Base-by-base conservation (phyloP, 2,888 invertebrate species). In the Gortyna flavago region DNA sequence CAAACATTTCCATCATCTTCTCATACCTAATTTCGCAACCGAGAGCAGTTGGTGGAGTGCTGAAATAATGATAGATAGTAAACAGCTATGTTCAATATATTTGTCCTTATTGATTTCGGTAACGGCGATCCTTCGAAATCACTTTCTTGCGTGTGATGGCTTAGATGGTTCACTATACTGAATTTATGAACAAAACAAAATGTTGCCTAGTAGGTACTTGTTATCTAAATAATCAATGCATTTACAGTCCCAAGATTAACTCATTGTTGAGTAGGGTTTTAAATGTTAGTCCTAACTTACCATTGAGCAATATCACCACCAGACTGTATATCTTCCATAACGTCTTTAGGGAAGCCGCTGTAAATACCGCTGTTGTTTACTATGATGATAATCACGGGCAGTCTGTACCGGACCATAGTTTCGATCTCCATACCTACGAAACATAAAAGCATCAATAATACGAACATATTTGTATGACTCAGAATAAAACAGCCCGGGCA, bases 351-450 rank as follows among this genome's bases (percentile, higher is more conserved):
- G 82, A 99, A 97, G 11, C 99, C 99, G 72, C 98, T 97, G 93
- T 99, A 99, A 91, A 99, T 99, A 38, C 99, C 99, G 92, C 98
- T 99, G 96, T 99, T 99, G 95, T 99, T 99, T 11, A 99, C 98
- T 81, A 99, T 98, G 6, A 99, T 97, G 78, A 99, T 97, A 57
- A 99, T 97, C 48, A 99, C 97, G 0, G 99, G 99, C 86, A 99
- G 96, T 90, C 98, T 98, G 95, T 99, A 99, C 80, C 99, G 98
- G 92, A 98, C 98, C 97, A 99, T 98, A 0, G 99, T 99, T 96
- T 99, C 99, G 44, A 99, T 97, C 97, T 99, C 99, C 99, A 99
- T 99, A 71, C 98, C 98, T 93, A 97, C 96, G 18, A 54, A 74
- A 78, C 65, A 71, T 70, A 32, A 68, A 38, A 70, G 6, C 18